Percentiles rank a stretch among this genome's conserved stretches.
Conservation (phyloP, 2,797 vertebrate genomes). For the Lycodopsis pacificus region DNA sequence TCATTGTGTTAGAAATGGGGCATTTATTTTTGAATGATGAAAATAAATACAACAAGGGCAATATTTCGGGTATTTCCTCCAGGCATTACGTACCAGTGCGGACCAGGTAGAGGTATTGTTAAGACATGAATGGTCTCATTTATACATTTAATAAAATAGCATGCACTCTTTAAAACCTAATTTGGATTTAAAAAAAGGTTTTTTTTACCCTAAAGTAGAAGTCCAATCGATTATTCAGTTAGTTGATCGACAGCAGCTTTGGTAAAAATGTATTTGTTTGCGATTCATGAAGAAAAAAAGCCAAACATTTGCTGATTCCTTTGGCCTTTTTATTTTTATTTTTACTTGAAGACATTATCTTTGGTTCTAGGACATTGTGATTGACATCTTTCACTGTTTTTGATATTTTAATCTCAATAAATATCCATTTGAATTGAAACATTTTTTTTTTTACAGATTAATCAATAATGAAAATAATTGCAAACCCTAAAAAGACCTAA, state of each 20-base stretch:
- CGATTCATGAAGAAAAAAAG: neutral
- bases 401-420: neutral
- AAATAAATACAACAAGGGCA: slow-evolving; percentile 30
- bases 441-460: neutral
- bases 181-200: neutral
- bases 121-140: neutral
- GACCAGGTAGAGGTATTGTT: no score
- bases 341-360: neutral
- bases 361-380: neutral
- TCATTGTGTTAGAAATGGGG: slow-evolving; percentile 30
- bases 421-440: neutral
- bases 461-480: neutral
- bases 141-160: neutral
- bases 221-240: neutral
- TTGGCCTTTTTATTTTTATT: neutral
- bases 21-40: slow-evolving; percentile 33
- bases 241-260: neutral
- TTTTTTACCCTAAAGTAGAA: neutral
- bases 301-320: neutral
- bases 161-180: neutral
- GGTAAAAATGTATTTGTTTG: neutral
- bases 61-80: neutral
- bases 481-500: neutral
- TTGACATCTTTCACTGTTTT: neutral
- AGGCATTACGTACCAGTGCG: neutral